These are phyloP conservation scores for Brachionus rotundiformis DNA, from an alignment of 1,140 invertebrate species.

Conservation along the genomic window DNA sequence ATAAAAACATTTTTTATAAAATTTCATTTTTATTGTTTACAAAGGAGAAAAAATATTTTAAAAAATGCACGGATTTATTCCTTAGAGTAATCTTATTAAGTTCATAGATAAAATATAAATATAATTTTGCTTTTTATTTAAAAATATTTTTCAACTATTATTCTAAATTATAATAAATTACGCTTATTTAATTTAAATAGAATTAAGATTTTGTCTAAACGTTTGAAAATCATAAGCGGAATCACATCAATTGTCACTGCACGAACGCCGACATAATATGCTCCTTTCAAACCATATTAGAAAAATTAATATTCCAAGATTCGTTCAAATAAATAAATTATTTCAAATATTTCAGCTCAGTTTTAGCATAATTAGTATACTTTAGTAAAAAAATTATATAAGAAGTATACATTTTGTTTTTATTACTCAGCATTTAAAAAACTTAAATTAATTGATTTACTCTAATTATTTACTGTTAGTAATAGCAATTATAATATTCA, in stretches of 20 bases:
- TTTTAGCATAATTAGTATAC: neutral
- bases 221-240: neutral
- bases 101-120: neutral
- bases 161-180: conserved; percentile 6
- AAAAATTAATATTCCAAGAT: neutral
- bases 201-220: neutral
- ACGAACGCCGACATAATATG: neutral
- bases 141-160: neutral
- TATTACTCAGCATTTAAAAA: too few species aligned
- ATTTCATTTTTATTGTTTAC: too few species aligned
- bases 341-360: neutral
- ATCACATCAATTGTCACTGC: neutral
- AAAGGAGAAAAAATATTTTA: too few species aligned
- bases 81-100: neutral
- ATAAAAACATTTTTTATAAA: too few species aligned
- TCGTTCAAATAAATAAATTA: neutral
- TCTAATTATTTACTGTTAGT: neutral
- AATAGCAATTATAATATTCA: neutral
- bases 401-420: too few species aligned
- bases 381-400: neutral
- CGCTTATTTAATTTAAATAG: neutral
- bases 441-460: neutral
- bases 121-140: neutral
- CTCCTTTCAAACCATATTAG: neutral
- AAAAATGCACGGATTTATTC: too few species aligned